A percentile compares a stretch with the other conserved stretches of the same genome.
Evolutionary conservation across 2,113 vertebrate species (phyloP).

Genomic region (Dromiciops gliroides): DNA sequence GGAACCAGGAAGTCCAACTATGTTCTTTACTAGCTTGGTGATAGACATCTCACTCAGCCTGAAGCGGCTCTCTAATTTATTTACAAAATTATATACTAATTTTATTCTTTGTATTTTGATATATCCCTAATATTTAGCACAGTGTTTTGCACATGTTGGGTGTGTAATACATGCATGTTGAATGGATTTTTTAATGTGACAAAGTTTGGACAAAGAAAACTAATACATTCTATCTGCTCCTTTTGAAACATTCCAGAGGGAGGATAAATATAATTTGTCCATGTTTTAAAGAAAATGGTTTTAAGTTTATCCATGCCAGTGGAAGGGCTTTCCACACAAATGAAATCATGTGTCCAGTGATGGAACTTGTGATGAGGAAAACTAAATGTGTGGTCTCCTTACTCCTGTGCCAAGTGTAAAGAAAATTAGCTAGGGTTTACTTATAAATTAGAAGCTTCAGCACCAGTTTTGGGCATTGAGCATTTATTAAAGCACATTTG

Average conservation of each 20-base stretch:
- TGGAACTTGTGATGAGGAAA: too few species aligned
- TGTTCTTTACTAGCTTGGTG: not conserved
- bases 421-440: too few species aligned
- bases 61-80: not conserved
- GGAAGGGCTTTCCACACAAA: rapidly evolving
- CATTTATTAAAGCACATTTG: too few species aligned
- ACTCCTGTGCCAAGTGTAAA: too few species aligned
- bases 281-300: not conserved
- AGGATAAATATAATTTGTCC: not conserved
- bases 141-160: not conserved
- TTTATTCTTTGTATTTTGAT: not conserved
- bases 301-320: not conserved
- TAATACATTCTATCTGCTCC: not conserved
- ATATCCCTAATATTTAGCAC: not conserved
- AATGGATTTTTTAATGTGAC: not conserved
- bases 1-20: not conserved
- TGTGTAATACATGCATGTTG: not conserved
- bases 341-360: not conserved
- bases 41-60: not conserved
- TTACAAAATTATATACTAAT: not conserved
- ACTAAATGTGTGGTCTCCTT: too few species aligned
- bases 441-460: too few species aligned
- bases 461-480: too few species aligned
- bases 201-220: not conserved
- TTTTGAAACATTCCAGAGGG: not conserved